Conservation (phyloP, 2,888 invertebrate species). For the Microctonus aethiopoides region DNA sequence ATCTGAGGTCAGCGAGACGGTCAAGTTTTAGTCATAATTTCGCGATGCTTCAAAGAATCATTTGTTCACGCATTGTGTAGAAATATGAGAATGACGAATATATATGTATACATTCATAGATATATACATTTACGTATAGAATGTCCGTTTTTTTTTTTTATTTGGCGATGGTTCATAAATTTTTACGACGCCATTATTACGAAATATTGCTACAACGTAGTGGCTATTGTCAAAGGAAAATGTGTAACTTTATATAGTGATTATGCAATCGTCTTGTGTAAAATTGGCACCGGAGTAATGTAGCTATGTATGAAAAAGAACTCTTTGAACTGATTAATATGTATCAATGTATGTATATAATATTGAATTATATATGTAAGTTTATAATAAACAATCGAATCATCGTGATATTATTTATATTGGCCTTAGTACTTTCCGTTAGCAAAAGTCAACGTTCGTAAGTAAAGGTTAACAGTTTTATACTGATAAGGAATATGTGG, state of each 20-base stretch:
- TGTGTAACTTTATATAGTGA: background rate
- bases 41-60: constrained; percentile 45
- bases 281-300: constrained; percentile 3
- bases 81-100: background rate
- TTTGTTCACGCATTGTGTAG: constrained; percentile 37
- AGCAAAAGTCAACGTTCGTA: constrained; percentile 49
- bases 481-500: constrained; percentile 49
- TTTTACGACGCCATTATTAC: constrained; percentile 14
- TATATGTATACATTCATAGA: background rate
- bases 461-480: constrained; percentile 54
- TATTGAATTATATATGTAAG: no score
- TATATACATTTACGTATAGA: background rate
- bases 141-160: background rate
- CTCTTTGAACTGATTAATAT: background rate
- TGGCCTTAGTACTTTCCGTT: constrained; percentile 48
- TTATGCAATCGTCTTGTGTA: constrained; percentile 17
- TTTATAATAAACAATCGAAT: constrained; percentile 48
- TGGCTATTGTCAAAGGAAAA: background rate
- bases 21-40: constrained; percentile 43
- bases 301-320: constrained; percentile 4
- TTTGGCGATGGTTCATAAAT: constrained; percentile 2
- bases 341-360: constrained; percentile 16
- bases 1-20: constrained; percentile 50
- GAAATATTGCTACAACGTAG: background rate
- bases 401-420: constrained; percentile 48